Base-by-base conservation (phyloP, 2,113 vertebrate species). In the Pholis gunnellus region DNA sequence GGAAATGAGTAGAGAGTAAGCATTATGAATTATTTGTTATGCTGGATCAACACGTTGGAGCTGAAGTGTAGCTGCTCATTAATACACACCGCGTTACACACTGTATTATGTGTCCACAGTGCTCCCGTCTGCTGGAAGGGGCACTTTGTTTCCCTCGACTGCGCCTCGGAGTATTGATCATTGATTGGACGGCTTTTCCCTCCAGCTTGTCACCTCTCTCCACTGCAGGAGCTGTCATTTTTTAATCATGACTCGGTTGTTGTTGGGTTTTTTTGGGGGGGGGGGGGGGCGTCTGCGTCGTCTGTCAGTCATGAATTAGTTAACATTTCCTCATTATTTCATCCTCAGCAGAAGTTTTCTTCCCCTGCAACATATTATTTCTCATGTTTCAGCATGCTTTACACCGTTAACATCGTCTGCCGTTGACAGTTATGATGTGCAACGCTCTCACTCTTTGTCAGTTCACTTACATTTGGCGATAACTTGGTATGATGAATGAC, bases 111-210 rank as follows among this genome's bases (percentile, higher is more conserved):
- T 40, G 67, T 63, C 69, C 72, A 72, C 68, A 5, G 52, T 42
- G 54, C n/a, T 72, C 18, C 31, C 65, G 11, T 75, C 82, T 76
- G 59, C 78, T 60, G 17, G 56, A 72, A 38, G 38, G 44, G 44
- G 52, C 78, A 36, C 78, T 85, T 76, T 63, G 80, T 65, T 85
- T 72, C 60, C 59, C 68, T 38, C 52, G 13, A 2, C 59, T 57
- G 2, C 34, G 79, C 72, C 72, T 75, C 31, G n/a, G 57, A 57
- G 34, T 75, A 87, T 85, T 80, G 89, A 84, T 82, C 50, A 78
- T 68, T 60, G 76, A 72, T 70, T 75, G 83, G 70, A 9, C 8
- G 7, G 57, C 61, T 70, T 48, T 52, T 9, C 38, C 61, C 54
- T 68, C 66, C 68, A 75, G 70, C 67, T 34, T 69, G 59, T 79